Evolutionary conservation across 2,888 invertebrate genomes (phyloP), one percentile per base, ranked within the genome.

Genomic region (Teinopalpus imperialis): DNA sequence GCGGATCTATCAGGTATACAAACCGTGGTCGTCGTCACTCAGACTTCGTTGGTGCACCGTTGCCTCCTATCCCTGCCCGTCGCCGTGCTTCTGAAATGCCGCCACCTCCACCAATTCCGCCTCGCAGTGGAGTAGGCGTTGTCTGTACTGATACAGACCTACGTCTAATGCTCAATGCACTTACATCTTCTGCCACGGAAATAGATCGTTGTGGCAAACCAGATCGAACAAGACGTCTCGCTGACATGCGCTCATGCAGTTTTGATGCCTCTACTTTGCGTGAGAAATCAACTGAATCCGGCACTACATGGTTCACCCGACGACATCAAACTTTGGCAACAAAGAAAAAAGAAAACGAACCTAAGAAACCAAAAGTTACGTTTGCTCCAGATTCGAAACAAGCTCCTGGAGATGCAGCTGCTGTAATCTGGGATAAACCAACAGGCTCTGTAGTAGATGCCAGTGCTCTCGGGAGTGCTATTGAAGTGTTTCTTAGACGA

Each of bases 91-190:
- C 95, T 1, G 95, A 95, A 69, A 90, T 93, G 81, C 94, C 94
- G 0, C 90, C 91, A 4, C 77, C 90, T 50, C 83, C 85, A 0
- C 83, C 86, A 6, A 82, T 83, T 18, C 87, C 86, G 49, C 79
- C 81, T 6, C 82, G 74, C 48, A 72, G 56, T 18, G 76, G 70
- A 31, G 81, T 80, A 0, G 95, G 95, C 2, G 92, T 95, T 53
- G 91, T 95, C 44, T 95, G 95, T 82, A 94, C 95, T 51, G 94
- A 95, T 76, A 94, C 93, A 18, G 95, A 96, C 67, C 90, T 96
- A 37, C 93, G 93, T 55, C 93, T 93, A 60, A 94, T 95, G 81
- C 91, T 95, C 55, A 92, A 93, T 59, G 93, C 93, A 14, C 90
- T 95, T 53, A 94, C 95, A 3, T 94, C 95, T 1, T 95, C 95